Conservation (phyloP, 2,888 invertebrate genomes). For the Dorcus parallelipipedus region DNA sequence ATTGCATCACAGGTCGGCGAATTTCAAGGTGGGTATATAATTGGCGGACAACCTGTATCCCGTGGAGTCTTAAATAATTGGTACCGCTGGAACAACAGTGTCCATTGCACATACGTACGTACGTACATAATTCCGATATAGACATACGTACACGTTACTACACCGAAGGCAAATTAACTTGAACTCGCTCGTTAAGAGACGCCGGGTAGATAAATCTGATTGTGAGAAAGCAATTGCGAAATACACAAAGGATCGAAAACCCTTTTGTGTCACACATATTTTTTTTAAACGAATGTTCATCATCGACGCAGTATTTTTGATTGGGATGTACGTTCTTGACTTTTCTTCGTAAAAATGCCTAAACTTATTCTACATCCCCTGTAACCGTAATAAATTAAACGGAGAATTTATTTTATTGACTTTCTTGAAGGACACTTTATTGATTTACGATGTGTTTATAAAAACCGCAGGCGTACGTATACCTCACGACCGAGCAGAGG, state of each 20-base stretch:
- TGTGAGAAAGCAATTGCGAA: neutral
- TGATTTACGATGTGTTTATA: too few species aligned
- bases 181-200: neutral
- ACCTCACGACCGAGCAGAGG: too few species aligned
- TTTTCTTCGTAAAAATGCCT: too few species aligned
- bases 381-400: too few species aligned
- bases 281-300: neutral
- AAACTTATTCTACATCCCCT: too few species aligned
- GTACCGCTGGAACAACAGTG: slow-evolving; percentile 6
- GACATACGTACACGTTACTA: neutral
- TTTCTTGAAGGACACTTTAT: too few species aligned
- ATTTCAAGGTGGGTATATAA: slow-evolving; percentile 1
- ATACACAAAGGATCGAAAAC: neutral
- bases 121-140: slow-evolving; percentile 6
- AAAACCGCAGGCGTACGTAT: too few species aligned
- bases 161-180: slow-evolving; percentile 4
- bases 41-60: slow-evolving; percentile 3
- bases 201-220: neutral
- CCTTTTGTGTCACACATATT: too few species aligned
- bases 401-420: too few species aligned
- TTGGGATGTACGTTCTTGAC: too few species aligned
- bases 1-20: slow-evolving; percentile 6
- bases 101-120: neutral
- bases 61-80: slow-evolving; percentile 6
- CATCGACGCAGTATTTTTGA: too few species aligned